Conservation (phyloP, 1,140 invertebrate species). For the Drosophila biarmipes region DNA sequence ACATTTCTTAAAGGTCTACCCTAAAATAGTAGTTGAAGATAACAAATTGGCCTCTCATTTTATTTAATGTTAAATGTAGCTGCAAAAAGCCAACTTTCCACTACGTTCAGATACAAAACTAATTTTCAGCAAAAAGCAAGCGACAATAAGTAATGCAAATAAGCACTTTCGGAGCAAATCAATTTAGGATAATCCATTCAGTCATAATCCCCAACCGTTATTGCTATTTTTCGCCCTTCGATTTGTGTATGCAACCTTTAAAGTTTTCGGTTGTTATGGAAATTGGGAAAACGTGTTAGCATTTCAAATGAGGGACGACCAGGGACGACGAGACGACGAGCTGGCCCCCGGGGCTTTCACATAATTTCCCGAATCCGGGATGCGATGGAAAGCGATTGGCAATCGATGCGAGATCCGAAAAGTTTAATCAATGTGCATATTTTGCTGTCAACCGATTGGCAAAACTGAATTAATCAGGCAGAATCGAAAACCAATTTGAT, state of each 20-base stretch:
- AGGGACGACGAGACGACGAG: constrained; percentile 5
- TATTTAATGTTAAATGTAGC: neutral
- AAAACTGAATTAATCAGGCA: constrained; percentile 45
- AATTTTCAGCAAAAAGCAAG: neutral
- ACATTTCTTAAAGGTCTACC: neutral
- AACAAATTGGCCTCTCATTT: neutral
- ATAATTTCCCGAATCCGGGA: constrained; percentile 38
- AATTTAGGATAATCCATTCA: constrained; percentile 48
- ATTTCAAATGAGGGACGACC: constrained; percentile 51
- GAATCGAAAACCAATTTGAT: constrained; percentile 14
- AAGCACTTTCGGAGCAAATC: constrained; percentile 35
- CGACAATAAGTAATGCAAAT: constrained; percentile 31
- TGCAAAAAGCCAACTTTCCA: neutral
- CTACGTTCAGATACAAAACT: neutral
- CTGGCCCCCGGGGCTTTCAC: constrained; percentile 23
- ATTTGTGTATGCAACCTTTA: constrained; percentile 50
- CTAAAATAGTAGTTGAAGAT: too few species aligned
- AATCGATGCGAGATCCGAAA: constrained; percentile 53
- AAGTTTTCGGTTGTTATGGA: constrained; percentile 54
- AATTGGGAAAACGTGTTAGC: constrained; percentile 58
- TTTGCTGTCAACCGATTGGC: constrained; percentile 30
- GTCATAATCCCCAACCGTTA: constrained; percentile 21
- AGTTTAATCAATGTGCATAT: constrained; percentile 55
- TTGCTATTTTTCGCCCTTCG: constrained; percentile 36
- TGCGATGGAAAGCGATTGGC: constrained; percentile 29